A percentile compares a stretch with the other conserved stretches of the same genome.
These are phyloP conservation scores for Glomeris maerens DNA, from an alignment of 1,140 invertebrate species.

Conservation along the genomic window DNA sequence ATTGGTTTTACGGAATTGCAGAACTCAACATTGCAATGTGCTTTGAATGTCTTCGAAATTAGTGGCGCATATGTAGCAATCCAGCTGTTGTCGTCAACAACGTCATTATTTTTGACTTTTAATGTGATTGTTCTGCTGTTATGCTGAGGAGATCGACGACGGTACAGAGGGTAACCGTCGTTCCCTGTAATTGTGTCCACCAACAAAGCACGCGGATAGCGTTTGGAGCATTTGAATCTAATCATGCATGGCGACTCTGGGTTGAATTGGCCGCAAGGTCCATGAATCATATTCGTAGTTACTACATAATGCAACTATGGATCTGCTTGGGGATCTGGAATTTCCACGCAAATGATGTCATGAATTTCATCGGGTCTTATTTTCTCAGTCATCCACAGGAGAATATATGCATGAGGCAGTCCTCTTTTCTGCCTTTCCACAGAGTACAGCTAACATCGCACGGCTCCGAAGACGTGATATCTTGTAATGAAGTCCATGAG, in stretches of 20 bases:
- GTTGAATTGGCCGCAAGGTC: constrained; percentile 17
- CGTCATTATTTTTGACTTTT: constrained; percentile 5
- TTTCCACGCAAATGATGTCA: constrained; percentile 14
- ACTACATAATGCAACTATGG: constrained; percentile 3
- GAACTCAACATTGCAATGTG: constrained; percentile 37
- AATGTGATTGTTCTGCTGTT: background rate
- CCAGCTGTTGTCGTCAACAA: constrained; percentile 34
- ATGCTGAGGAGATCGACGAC: constrained; percentile 17
- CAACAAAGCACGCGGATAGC: constrained; percentile 18
- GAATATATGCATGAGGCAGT: constrained; percentile 37
- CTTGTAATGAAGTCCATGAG: constrained; percentile 24
- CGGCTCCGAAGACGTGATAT: constrained; percentile 25
- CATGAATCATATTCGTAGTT: constrained; percentile 15
- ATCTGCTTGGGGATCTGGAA: background rate
- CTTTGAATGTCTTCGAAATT: constrained; percentile 34
- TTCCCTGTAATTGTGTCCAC: constrained; percentile 26
- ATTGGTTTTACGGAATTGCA: constrained; percentile 37
- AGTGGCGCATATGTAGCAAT: constrained; percentile 39
- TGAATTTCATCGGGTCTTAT: constrained; percentile 5
- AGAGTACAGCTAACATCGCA: constrained; percentile 27
- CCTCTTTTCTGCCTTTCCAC: constrained; percentile 41
- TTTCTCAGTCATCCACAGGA: constrained; percentile 26
- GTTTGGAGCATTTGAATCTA: constrained; percentile 15
- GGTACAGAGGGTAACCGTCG: constrained; percentile 31
- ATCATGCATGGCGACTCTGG: constrained; percentile 15